Base-by-base conservation (phyloP, 2,888 invertebrate genomes). In the Drosophila multiciliata region DNA sequence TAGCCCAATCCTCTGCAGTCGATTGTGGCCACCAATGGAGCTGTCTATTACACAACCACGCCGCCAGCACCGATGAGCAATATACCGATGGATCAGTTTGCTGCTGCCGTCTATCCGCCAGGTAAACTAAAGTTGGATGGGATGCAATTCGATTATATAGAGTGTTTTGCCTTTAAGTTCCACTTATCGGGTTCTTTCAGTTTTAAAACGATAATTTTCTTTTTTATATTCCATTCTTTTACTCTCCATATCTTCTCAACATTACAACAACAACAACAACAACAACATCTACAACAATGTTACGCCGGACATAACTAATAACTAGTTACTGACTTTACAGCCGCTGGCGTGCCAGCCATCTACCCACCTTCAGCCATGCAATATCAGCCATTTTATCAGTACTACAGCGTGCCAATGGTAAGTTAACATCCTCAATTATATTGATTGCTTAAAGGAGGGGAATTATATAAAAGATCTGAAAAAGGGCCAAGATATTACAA, bases 361-460 rank as follows among this genome's bases (percentile, higher is more conserved):
- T 93, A 93, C 91, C 93, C 93, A 92, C 93, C 93, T 90, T 93
- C 93, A 89, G 87, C 87, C 86, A 93, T 93, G 93, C 93, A 93
- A 91, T 93, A 93, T 92, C 93, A 93, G 91, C 93, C 93, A 91
- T 93, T 93, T 87, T 93, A 93, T 91, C 93, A 93, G 87, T 93
- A 93, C 91, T 93, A 93, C 91, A 93, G 93, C 87, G 93, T 93
- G 92, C 93, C 93, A 93, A 93, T 93, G 93, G 93, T 93, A 79
- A 92, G 89, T 88, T 38, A 9, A 4, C 3, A n/a, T 11, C 38
- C 38, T 8, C 38, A 38, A 17, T 3, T 52, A 50, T 29, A 58
- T 55, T 32, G 45, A 17, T 6, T 40, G 15, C 15, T 36, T 15
- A 36, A 36, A 7, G 15, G 15, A 7, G 36, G 36, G 20, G 15